Conservation (phyloP, 2,797 vertebrate genomes). For the Rallus crepitans region DNA sequence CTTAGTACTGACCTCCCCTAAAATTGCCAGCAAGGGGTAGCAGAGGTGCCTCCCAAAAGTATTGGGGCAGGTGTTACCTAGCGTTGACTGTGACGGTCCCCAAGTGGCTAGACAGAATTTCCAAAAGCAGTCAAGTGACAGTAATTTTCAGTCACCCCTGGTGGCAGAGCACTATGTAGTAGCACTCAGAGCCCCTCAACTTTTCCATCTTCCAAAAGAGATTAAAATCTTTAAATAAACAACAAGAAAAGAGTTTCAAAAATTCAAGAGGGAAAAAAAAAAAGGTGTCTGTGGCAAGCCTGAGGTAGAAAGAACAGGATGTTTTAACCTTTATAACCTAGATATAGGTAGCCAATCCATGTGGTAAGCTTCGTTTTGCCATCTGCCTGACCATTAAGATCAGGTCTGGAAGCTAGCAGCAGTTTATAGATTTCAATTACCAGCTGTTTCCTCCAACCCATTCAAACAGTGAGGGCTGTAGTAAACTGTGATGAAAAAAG, state of each 20-base stretch:
- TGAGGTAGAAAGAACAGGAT: not conserved
- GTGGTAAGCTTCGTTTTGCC: not conserved
- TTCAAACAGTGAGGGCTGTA: not conserved
- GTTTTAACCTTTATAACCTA: not conserved
- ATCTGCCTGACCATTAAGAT: not conserved
- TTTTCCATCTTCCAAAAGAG: not conserved
- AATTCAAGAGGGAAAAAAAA: not conserved
- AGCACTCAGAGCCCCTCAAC: not conserved
- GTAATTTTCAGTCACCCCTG: not conserved
- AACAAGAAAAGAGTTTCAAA: not conserved
- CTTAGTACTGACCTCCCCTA: not conserved
- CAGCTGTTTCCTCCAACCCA: not conserved
- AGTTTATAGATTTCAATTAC: not conserved
- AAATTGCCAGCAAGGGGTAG: not conserved
- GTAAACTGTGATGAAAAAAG: not conserved
- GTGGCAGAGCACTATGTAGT: not conserved
- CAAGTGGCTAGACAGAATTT: not conserved
- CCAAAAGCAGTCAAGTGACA: not conserved
- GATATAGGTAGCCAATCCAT: not conserved
- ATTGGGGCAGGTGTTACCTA: not conserved
- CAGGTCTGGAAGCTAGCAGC: not conserved
- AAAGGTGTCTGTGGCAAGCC: not conserved
- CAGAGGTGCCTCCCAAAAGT: accelerated
- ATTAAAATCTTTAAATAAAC: not conserved
- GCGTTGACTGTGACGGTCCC: not conserved